Evolutionary conservation across 2,113 vertebrate species (phyloP), one percentile per base, ranked within the genome.

Genomic region (Eptatretus burgeri): DNA sequence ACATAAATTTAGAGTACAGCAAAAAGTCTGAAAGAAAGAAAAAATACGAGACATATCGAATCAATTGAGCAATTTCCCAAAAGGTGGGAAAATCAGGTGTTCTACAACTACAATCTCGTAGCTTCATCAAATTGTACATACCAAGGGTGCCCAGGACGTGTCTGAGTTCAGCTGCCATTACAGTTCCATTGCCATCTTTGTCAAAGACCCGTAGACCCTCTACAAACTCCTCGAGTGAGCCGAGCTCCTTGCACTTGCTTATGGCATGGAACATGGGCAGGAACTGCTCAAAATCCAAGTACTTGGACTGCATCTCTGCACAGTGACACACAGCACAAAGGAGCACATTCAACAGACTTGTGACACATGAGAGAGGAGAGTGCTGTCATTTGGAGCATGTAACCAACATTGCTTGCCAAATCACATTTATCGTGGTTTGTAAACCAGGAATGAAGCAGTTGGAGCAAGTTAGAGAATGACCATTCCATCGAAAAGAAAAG

Each of bases 141-240:
- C 87, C 87, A 70, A 91, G 75, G 2, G 86, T 87, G 70, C 82
- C 81, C 17, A 93, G 83, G 64, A 94, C 86, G 27, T 94, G 87
- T 66, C 84, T 83, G 51, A 93, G 75, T 71, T 94, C 86, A 2
- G 87, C 84, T 1, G 84, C 87, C 85, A 93, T 94, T 68, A 94
- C 81, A 0, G 80, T 84, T 63, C 86, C 83, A 1, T 89, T 87
- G 60, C 82, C 83, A 71, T 93, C 84, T 65, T 89, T 88, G 76
- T 93, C 86, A 51, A 93, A 87, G 13, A 85, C 85, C 14, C 80
- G 71, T 16, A 93, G 74, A 11, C 84, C 86, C 70, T 93, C 85
- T 0, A 86, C 79, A 2, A 85, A 85, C 49, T 88, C 86, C 68
- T 93, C 84, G 13, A 80, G 82, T 14, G 80, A 80, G 50, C 83